A percentile compares a stretch with the other conserved stretches of the same genome.
Conservation (phyloP, 2,888 invertebrate species). For the Heliconius ethilla region DNA sequence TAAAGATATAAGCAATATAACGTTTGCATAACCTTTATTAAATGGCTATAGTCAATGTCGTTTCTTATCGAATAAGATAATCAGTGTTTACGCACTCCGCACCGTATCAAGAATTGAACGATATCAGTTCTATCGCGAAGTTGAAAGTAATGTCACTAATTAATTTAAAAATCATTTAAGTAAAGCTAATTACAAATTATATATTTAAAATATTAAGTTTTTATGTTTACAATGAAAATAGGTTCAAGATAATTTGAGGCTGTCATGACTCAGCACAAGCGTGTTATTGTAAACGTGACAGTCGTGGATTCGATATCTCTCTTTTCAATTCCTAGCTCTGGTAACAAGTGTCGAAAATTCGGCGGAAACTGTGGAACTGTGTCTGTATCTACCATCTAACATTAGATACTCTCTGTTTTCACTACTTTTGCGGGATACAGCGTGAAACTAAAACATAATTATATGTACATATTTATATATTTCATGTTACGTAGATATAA, state of each 20-base stretch:
- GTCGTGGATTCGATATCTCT: no score
- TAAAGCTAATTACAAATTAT: not conserved
- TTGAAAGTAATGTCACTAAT: not conserved
- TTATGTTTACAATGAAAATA: no score
- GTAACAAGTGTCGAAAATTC: not conserved
- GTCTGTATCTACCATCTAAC: not conserved
- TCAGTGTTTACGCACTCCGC: constrained; percentile 17
- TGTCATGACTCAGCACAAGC: no score
- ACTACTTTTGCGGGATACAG: not conserved
- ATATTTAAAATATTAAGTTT: not conserved
- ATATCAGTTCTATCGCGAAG: constrained; percentile 5
- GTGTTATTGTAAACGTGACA: no score
- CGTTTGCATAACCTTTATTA: constrained; percentile 39
- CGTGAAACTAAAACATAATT: not conserved
- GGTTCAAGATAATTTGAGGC: no score
- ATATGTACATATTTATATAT: not conserved
- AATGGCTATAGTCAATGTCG: constrained; percentile 34
- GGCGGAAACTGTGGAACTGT: not conserved
- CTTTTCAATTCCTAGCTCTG: no score
- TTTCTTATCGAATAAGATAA: constrained; percentile 36
- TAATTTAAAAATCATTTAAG: not conserved
- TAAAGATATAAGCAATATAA: not conserved
- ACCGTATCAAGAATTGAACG: constrained; percentile 11
- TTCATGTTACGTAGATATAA: constrained; percentile 14
- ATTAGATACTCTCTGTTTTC: no score